Evolutionary conservation across 2,888 invertebrate species (phyloP).

Genomic region (Ceriagrion tenellum): DNA sequence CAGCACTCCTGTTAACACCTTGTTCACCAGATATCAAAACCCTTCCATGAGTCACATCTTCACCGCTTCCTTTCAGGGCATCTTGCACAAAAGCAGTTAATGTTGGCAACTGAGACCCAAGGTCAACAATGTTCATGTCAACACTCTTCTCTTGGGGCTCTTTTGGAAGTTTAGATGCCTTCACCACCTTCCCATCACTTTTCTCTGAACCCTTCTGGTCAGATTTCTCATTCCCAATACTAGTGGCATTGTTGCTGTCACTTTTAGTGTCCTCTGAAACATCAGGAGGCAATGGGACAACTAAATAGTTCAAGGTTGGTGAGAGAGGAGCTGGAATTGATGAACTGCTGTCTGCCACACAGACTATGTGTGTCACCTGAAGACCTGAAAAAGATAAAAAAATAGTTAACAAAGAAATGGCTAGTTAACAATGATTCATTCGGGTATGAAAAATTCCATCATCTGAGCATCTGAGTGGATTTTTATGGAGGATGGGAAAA

Average conservation of each 20-base stretch:
- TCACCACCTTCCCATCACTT: conserved; percentile 11
- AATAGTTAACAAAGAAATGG: conserved; percentile 70
- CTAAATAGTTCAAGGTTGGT: conserved; percentile 45
- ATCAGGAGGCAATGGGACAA: conserved; percentile 49
- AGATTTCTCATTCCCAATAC: background rate
- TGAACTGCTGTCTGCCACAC: conserved; percentile 72
- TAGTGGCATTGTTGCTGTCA: background rate
- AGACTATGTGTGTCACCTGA: conserved; percentile 74
- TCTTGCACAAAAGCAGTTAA: conserved; percentile 72
- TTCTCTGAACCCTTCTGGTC: background rate
- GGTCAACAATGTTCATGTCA: conserved; percentile 32
- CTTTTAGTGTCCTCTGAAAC: conserved; percentile 32
- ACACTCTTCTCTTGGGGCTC: conserved; percentile 6
- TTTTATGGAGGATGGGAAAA: no score
- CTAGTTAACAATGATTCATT: background rate
- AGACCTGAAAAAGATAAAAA: conserved; percentile 69
- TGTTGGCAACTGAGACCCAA: conserved; percentile 70
- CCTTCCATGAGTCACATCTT: conserved; percentile 55
- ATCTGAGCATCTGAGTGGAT: no score
- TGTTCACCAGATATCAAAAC: conserved; percentile 75
- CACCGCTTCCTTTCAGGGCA: conserved; percentile 72
- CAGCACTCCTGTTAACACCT: conserved; percentile 73
- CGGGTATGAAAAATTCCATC: background rate
- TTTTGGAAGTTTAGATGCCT: conserved; percentile 20
- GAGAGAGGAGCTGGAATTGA: conserved; percentile 68